A percentile compares a stretch with the other conserved stretches of the same genome.
Evolutionary conservation across 2,797 vertebrate genomes (phyloP).

Genomic region (Microcaecilia unicolor): DNA sequence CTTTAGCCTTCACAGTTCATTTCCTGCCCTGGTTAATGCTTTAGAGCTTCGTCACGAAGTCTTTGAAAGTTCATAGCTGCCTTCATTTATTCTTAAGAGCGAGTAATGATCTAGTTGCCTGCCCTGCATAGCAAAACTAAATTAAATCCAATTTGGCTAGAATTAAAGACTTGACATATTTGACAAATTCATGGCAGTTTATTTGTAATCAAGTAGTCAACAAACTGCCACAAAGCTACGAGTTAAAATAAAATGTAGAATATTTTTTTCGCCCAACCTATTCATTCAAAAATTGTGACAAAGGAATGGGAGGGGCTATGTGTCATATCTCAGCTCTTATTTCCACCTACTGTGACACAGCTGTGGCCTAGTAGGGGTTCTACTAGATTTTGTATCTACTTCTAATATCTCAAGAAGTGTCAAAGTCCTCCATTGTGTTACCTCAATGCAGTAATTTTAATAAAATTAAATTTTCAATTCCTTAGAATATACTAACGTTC

Average conservation of each 20-base stretch:
- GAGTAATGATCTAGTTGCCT: no score
- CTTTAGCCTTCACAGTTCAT: no score
- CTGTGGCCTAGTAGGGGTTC: slow-evolving; percentile 14
- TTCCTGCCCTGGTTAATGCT: no score
- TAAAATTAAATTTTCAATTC: not conserved
- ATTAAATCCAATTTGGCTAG: no score
- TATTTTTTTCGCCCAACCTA: not conserved
- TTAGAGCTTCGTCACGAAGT: no score
- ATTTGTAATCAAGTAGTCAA: not conserved
- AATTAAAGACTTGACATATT: not conserved
- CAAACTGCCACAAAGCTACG: not conserved
- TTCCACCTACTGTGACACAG: slow-evolving; percentile 15
- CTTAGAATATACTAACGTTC: not conserved
- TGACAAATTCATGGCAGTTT: not conserved
- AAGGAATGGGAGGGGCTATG: not conserved
- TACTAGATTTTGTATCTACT: slow-evolving; percentile 1
- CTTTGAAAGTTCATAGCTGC: no score
- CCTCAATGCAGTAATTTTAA: slow-evolving; percentile 4
- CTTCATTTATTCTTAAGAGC: no score
- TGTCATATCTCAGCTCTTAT: not conserved
- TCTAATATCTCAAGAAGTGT: not conserved
- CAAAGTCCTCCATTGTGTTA: slow-evolving; percentile 1
- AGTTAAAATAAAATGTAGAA: not conserved
- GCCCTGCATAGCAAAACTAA: no score
- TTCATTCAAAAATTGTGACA: not conserved